Conservation (phyloP, 2,113 vertebrate genomes). For the Corythaixoides concolor region DNA sequence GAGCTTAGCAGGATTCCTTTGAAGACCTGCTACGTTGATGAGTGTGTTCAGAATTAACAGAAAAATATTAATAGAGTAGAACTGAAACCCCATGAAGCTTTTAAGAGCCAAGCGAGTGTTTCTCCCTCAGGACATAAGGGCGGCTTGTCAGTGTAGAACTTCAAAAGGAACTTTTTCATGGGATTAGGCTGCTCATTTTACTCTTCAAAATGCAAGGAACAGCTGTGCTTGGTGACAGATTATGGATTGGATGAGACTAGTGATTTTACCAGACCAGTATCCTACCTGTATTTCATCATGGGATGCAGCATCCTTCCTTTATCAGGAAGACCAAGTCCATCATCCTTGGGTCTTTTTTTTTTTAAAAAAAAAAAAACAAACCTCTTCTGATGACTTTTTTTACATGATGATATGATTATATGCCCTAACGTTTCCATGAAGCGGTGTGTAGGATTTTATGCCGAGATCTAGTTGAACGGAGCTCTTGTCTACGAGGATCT, state of each 20-base stretch:
- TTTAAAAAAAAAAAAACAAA: no score
- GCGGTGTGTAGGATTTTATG: accelerated
- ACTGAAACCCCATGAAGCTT: background rate
- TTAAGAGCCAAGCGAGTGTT: background rate
- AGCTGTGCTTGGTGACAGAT: background rate
- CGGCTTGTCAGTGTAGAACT: background rate
- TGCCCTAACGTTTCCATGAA: background rate
- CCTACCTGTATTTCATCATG: background rate
- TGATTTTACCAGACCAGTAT: background rate
- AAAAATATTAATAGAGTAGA: background rate
- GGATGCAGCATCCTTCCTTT: background rate
- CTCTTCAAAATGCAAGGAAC: background rate
- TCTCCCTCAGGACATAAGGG: background rate
- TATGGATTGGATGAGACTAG: background rate
- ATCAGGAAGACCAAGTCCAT: background rate
- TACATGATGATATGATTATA: background rate
- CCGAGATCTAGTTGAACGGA: background rate
- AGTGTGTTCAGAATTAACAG: background rate
- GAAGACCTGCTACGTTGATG: background rate
- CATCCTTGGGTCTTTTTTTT: accelerated
- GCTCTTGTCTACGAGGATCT: background rate
- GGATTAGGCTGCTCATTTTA: background rate
- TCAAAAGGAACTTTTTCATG: background rate
- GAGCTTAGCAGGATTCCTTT: conserved; percentile 31
- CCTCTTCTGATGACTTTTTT: background rate